phyloP scores from a whole-genome alignment of 2,888 invertebrate genomes.

The Apamea epomidion region DNA sequence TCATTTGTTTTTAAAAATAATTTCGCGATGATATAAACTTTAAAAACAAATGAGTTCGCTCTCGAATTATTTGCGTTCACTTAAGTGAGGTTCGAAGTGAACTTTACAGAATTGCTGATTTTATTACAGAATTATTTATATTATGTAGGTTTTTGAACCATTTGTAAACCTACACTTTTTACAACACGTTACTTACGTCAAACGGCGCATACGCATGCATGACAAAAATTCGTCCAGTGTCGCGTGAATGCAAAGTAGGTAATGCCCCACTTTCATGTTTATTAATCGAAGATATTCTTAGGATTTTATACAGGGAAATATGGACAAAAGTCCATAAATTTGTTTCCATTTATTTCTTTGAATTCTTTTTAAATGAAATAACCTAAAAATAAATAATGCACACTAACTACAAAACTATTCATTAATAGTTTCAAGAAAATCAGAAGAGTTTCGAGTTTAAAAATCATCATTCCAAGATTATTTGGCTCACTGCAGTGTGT shows the following conservation, averaged over 20 bases:
- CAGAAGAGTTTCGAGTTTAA: not conserved
- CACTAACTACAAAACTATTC: not conserved
- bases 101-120: not conserved
- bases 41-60: not conserved
- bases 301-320: not conserved
- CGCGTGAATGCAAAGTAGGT: conserved; percentile 16
- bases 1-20: not conserved
- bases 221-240: conserved; percentile 13
- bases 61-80: not conserved
- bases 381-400: not conserved
- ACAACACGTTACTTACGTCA: not conserved
- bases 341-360: not conserved
- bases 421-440: not conserved
- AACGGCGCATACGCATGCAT: conserved; percentile 14
- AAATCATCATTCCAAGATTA: not conserved
- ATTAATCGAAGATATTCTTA: conserved; percentile 4
- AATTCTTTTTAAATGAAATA: not conserved
- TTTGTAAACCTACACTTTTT: conserved; percentile 1
- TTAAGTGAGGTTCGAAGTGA: not conserved
- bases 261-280: not conserved
- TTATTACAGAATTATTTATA: not conserved
- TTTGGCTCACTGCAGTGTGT: not conserved
- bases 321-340: not conserved
- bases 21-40: not conserved
- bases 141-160: not conserved